phyloP scores from a whole-genome alignment of 2,113 vertebrate species.

The Planiliza haematocheilus region DNA sequence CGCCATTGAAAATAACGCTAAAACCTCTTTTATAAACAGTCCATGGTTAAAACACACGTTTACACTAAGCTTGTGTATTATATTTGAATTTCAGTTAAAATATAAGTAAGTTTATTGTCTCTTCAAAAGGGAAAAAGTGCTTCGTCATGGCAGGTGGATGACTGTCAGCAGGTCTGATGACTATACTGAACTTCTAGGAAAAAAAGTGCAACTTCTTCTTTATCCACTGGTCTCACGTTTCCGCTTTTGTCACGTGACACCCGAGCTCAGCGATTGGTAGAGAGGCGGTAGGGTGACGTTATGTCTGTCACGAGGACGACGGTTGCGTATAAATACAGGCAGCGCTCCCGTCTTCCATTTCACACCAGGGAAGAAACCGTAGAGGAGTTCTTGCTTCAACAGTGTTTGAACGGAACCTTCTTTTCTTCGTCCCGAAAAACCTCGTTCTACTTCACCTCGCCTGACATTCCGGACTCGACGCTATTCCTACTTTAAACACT shows the following conservation, averaged over 20 bases:
- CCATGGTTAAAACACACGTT: no score
- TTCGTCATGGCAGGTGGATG: slow-evolving; percentile 12
- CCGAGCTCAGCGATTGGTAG: slow-evolving; percentile 41
- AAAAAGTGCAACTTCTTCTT: not conserved
- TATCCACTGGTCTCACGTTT: no score
- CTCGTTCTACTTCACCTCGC: no score
- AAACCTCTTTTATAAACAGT: no score
- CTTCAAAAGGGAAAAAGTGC: not conserved
- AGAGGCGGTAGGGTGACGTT: not conserved
- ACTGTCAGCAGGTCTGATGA: not conserved
- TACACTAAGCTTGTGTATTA: no score
- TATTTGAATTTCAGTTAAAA: no score
- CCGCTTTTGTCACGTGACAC: rapidly evolving
- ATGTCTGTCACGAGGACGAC: slow-evolving; percentile 13
- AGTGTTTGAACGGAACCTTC: slow-evolving; percentile 90
- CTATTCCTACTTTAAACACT: slow-evolving; percentile 30
- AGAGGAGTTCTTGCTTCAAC: slow-evolving; percentile 86
- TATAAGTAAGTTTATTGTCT: not conserved
- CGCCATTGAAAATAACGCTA: no score
- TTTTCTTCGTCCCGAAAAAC: not conserved
- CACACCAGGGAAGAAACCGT: not conserved
- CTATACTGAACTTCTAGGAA: not conserved
- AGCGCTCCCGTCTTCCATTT: rapidly evolving
- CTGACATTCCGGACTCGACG: no score
- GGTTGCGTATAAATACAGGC: slow-evolving; percentile 53